phyloP scores from a whole-genome alignment of 92 coral and sea anemone genomes.

The Paragorgia papillata region DNA sequence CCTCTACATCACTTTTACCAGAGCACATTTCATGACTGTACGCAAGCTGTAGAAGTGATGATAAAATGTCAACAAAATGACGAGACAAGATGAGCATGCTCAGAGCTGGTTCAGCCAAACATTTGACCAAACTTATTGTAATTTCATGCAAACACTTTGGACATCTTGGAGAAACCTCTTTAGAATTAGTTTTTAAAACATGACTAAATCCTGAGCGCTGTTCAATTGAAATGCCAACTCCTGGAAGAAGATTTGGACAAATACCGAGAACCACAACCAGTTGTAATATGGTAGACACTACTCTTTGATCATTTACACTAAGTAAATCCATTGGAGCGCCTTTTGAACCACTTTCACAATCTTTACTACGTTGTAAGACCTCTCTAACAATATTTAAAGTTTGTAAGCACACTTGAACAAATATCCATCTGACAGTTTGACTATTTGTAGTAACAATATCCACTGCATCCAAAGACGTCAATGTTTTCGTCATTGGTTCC shows the following conservation, averaged over 20 bases:
- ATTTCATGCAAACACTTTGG: slow-evolving; percentile 70
- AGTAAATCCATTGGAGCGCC: slow-evolving; percentile 17
- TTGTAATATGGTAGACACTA: slow-evolving; percentile 71
- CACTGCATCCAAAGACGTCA: no score
- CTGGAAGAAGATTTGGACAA: slow-evolving; percentile 79
- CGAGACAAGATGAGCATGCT: slow-evolving; percentile 81
- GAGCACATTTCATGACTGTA: background rate
- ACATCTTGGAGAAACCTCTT: slow-evolving; percentile 38
- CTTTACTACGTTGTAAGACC: background rate
- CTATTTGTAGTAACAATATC: no score
- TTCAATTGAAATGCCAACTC: slow-evolving; percentile 86
- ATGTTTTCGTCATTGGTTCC: no score
- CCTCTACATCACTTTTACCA: no score
- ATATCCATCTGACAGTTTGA: no score
- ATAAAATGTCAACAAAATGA: slow-evolving; percentile 79
- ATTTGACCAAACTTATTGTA: slow-evolving; percentile 58
- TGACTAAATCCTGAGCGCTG: slow-evolving; percentile 76
- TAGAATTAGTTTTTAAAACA: slow-evolving; percentile 36
- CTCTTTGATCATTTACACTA: slow-evolving; percentile 79
- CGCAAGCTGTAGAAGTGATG: slow-evolving; percentile 73
- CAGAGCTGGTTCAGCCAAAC: slow-evolving; percentile 65
- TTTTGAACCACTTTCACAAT: background rate
- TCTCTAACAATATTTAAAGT: background rate
- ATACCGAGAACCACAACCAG: slow-evolving; percentile 76
- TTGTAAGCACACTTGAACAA: no score